Percentiles rank a stretch among this genome's conserved stretches.
These are phyloP conservation scores for Chionis minor DNA, from an alignment of 2,113 vertebrate genomes.

Conservation along the genomic window DNA sequence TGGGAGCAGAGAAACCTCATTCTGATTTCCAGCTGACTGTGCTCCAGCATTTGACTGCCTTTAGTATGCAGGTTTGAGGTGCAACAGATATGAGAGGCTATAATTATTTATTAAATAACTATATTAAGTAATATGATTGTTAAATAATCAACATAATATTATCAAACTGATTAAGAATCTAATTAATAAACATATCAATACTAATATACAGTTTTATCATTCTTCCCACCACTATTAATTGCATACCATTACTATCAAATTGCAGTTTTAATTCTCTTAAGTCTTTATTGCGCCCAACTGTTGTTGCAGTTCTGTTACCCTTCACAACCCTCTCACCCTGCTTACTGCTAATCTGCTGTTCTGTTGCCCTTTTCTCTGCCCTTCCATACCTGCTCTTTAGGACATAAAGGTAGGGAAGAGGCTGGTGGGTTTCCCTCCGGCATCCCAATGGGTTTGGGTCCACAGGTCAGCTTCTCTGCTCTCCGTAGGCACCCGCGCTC, in stretches of 20 bases:
- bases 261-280: neutral
- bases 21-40: neutral
- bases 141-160: neutral
- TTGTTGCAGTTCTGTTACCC: neutral
- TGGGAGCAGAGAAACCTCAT: neutral
- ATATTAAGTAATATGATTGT: no score
- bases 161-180: neutral
- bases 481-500: neutral
- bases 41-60: neutral
- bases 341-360: neutral
- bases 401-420: neutral
- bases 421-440: neutral
- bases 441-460: neutral
- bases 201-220: neutral
- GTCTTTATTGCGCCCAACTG: neutral
- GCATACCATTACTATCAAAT: neutral
- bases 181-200: neutral
- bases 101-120: neutral
- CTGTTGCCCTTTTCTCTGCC: neutral
- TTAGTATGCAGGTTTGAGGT: neutral
- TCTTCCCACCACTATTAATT: neutral
- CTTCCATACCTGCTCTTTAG: neutral
- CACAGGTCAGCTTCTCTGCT: neutral
- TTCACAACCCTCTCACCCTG: neutral
- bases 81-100: neutral